Percentiles rank a stretch among this genome's conserved stretches.
These are phyloP conservation scores for Drosophila melanogaster DNA, from an alignment of 1,140 invertebrate species.

Conservation along the genomic window DNA sequence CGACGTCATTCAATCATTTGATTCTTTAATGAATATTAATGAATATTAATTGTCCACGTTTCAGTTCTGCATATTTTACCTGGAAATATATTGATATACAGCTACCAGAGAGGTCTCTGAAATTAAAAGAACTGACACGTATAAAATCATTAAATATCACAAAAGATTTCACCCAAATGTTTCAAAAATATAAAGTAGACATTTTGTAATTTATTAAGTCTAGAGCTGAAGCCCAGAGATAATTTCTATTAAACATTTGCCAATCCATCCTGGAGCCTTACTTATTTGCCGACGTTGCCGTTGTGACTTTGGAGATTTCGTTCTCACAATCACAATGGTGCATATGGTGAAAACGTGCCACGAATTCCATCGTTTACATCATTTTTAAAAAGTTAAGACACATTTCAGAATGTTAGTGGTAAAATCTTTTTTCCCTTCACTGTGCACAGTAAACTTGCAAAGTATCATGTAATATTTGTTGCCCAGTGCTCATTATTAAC, in stretches of 20 bases:
- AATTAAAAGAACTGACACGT: not conserved
- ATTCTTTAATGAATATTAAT: slow-evolving; percentile 19
- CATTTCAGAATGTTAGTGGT: too few relatives aligned
- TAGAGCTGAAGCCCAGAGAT: too few relatives aligned
- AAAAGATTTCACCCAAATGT: too few relatives aligned
- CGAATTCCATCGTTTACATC: not conserved
- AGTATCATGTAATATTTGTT: slow-evolving; percentile 71
- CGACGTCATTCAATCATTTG: slow-evolving; percentile 71
- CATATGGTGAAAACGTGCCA: slow-evolving; percentile 17
- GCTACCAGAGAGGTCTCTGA: slow-evolving; percentile 13
- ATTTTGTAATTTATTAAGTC: not conserved
- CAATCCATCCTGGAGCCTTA: slow-evolving; percentile 3
- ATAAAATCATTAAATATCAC: not conserved
- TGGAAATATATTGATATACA: slow-evolving; percentile 1
- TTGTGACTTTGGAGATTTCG: slow-evolving; percentile 16
- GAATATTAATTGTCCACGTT: not conserved
- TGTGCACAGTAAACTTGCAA: slow-evolving; percentile 30
- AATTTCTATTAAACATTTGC: not conserved
- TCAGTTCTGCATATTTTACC: not conserved
- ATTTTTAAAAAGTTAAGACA: not conserved
- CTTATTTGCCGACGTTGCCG: slow-evolving; percentile 64
- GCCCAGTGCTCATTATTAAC: slow-evolving; percentile 13
- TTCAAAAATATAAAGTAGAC: too few relatives aligned
- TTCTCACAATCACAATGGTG: slow-evolving; percentile 8
- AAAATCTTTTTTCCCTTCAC: not conserved